These are phyloP conservation scores for Momotus momota DNA, from an alignment of 2,797 vertebrate species.

Conservation along the genomic window DNA sequence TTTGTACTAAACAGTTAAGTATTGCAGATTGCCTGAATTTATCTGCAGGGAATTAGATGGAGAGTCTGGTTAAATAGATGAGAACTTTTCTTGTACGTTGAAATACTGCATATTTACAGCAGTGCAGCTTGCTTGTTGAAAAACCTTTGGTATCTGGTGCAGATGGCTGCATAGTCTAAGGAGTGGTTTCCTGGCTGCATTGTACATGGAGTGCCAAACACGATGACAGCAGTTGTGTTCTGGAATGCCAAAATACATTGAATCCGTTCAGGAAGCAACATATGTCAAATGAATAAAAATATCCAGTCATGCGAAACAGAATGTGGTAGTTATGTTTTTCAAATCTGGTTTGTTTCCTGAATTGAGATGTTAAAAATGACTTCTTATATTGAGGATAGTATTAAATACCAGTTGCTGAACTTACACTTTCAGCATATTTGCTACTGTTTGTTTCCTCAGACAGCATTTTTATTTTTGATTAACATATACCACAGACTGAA, in stretches of 20 bases:
- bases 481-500: not conserved
- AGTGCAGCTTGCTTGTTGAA: constrained; percentile 27
- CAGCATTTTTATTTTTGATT: not conserved
- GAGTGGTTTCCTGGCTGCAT: constrained; percentile 66
- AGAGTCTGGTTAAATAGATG: not conserved
- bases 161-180: constrained; percentile 60
- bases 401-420: not conserved
- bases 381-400: not conserved
- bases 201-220: constrained; percentile 52
- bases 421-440: not conserved
- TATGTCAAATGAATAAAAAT: constrained; percentile 59
- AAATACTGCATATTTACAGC: not conserved
- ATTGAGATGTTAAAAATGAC: not conserved
- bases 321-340: not conserved
- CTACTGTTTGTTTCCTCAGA: not conserved
- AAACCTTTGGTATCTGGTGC: constrained; percentile 41
- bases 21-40: not conserved
- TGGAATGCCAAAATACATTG: constrained; percentile 54
- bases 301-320: not conserved
- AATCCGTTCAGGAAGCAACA: constrained; percentile 52
- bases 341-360: not conserved
- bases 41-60: not conserved
- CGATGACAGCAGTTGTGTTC: constrained; percentile 31
- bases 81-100: not conserved
- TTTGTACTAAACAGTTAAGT: not conserved